Evolutionary conservation across 2,797 vertebrate species (phyloP).

Genomic region (Lemur catta): DNA sequence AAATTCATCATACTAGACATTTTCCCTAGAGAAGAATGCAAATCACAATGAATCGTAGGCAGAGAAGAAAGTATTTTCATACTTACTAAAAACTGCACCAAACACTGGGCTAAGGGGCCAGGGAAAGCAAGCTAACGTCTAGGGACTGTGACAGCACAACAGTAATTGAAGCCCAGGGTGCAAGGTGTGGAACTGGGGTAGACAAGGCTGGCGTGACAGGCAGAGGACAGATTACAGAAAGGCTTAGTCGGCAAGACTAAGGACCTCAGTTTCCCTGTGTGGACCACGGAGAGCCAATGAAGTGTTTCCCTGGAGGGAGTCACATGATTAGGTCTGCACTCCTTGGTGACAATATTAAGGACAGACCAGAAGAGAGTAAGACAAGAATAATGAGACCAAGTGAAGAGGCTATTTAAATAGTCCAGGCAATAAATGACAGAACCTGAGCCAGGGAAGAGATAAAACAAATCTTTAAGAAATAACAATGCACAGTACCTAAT

Average conservation of each 20-base stretch:
- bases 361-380: not conserved
- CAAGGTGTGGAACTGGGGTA: accelerated
- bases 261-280: not conserved
- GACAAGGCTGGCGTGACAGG: not conserved
- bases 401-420: not conserved
- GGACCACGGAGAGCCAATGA: not conserved
- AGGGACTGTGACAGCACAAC: not conserved
- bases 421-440: not conserved
- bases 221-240: not conserved
- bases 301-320: not conserved
- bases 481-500: not conserved
- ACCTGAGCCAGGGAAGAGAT: not conserved
- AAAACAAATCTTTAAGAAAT: not conserved
- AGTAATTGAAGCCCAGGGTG: accelerated
- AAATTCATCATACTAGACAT: not conserved
- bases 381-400: not conserved
- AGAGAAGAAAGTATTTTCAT: not conserved
- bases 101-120: not conserved
- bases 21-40: not conserved
- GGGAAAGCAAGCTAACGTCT: not conserved
- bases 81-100: not conserved
- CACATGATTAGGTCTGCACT: not conserved
- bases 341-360: not conserved
- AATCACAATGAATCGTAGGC: not conserved
- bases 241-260: not conserved